Evolutionary conservation across 1,140 invertebrate species (phyloP), one percentile per base, ranked within the genome.

Genomic region (Lineus longissimus): DNA sequence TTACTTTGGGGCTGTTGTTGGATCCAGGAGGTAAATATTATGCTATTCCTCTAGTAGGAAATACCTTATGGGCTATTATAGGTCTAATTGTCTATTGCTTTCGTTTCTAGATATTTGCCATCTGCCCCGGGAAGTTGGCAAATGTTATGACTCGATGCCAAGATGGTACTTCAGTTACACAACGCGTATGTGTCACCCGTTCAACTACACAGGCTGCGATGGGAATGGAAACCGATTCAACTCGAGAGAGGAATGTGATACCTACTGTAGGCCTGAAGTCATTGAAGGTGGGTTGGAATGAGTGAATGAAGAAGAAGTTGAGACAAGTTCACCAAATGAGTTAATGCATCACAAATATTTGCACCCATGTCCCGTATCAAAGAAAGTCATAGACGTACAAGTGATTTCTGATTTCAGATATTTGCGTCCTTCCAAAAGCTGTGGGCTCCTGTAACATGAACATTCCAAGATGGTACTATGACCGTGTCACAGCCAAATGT

Each of bases 401-500:
- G 15, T 36, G 33, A 36, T 36, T 4, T 36, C 33, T 36, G 6
- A 54, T 15, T 29, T 62, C 2, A 68, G 91, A 92, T 59, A 88
- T 92, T 2, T 96, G 94, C 75, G 91, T 91, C 74, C 89, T 92
- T 74, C 86, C 86, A 51, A 84, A 86, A 71, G 88, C 90, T 64
- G 80, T 83, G 2, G 92, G 94, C 33, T 87, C 87, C 15, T 95
- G 93, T 69, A 27, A 85, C 22, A 87, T 85, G 1, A 83, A 88
- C 22, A 23, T 72, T 11, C 41, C 61, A 13, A 62, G 70, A 36
- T 80, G 66, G 65, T 73, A 69, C 64, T 80, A 70, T 54, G 70
- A 78, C 62, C 33, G 27, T 6, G 36, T 59, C 17, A 65, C 63
- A 2, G 59, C 67, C 9, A 65, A 57, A 54, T 81, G 79, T 62